Evolutionary conservation across 2,113 vertebrate species (phyloP).

Genomic region (Grus americana): DNA sequence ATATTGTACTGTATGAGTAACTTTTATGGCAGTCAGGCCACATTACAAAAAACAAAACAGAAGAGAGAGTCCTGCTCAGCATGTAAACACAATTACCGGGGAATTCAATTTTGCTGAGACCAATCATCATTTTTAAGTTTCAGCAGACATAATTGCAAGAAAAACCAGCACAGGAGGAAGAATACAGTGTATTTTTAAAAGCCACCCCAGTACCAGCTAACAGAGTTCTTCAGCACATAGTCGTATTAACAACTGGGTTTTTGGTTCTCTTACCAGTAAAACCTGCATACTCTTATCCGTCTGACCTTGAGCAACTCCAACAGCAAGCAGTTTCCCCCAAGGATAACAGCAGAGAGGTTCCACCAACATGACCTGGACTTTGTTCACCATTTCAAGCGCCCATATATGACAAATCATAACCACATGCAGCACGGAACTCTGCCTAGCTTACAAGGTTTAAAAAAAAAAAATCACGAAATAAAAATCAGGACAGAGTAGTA

Average conservation of each 20-base stretch:
- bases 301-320: background rate
- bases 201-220: background rate
- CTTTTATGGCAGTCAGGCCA: background rate
- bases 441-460: background rate
- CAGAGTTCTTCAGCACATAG: background rate
- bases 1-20: background rate
- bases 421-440: background rate
- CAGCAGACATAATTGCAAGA: background rate
- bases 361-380: background rate
- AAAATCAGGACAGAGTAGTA: background rate
- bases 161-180: background rate
- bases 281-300: no score
- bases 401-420: background rate
- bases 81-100: background rate
- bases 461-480: background rate
- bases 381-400: background rate
- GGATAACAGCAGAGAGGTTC: background rate
- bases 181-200: background rate
- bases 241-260: background rate
- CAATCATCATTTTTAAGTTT: background rate
- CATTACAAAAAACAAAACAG: background rate
- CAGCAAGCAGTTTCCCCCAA: background rate
- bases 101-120: background rate
- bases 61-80: background rate
- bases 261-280: background rate